Evolutionary conservation across 1,140 invertebrate genomes (phyloP).

Genomic region (Cydia pomonella): DNA sequence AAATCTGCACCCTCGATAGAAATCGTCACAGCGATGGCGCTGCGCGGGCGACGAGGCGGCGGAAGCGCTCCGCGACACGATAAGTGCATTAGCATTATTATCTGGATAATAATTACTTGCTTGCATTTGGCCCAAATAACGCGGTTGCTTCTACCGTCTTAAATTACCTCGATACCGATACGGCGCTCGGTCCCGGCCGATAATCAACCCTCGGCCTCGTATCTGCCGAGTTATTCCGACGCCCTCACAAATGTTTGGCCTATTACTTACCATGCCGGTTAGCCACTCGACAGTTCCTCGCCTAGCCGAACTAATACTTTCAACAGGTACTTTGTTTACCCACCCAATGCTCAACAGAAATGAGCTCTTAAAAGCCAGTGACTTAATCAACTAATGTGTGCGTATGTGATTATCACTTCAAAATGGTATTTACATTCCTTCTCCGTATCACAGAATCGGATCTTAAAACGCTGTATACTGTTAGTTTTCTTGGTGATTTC

Average conservation of each 20-base stretch:
- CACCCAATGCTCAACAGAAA: conserved; percentile 54
- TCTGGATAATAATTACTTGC: conserved; percentile 79
- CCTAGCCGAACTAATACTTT: conserved; percentile 42
- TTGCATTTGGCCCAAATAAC: conserved; percentile 77
- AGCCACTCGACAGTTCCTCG: conserved; percentile 47
- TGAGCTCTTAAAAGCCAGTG: conserved; percentile 63
- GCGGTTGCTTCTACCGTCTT: conserved; percentile 66
- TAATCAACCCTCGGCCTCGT: conserved; percentile 40
- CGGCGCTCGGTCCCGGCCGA: conserved; percentile 42
- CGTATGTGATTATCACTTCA: conserved; percentile 59
- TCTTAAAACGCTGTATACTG: conserved; percentile 34
- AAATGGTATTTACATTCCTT: conserved; percentile 41
- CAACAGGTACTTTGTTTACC: conserved; percentile 58
- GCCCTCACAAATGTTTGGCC: conserved; percentile 62
- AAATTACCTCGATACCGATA: conserved; percentile 61
- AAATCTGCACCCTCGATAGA: conserved; percentile 42
- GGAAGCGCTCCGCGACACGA: conserved; percentile 77
- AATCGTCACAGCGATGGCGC: conserved; percentile 56
- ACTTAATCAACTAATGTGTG: conserved; percentile 69
- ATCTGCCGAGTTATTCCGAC: conserved; percentile 42
- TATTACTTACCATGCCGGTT: conserved; percentile 65
- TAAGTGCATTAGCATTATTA: conserved; percentile 81
- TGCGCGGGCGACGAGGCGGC: conserved; percentile 49
- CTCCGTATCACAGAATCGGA: conserved; percentile 36
- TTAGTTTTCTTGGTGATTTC: conserved; percentile 21